Evolutionary conservation across 2,113 vertebrate species (phyloP), one percentile per base, ranked within the genome.

Genomic region (Channa maculata): DNA sequence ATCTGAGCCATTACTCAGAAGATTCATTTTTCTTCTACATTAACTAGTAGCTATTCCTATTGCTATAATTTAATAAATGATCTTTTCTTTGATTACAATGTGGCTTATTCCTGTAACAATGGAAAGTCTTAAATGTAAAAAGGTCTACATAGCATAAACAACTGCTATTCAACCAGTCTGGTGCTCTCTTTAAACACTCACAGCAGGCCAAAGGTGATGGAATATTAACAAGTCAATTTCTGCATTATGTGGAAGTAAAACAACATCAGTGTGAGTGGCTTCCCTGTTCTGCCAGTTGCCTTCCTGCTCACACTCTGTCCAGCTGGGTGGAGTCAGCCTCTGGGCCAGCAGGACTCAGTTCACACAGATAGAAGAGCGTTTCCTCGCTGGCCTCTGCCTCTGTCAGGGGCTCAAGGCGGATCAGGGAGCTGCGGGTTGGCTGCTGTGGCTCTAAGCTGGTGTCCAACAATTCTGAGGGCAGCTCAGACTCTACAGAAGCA

Each of bases 341-440:
- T 0, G 51, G 65, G 2, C 89, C 93, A 1, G 94, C 92, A 1
- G 92, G 92, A 79, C 89, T 88, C 71, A 99, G 96, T 94, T 97
- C 96, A 24, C 96, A 98, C 76, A 99, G 90, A 91, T 97, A 97
- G 86, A 99, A 99, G 2, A 99, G 95, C 0, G 97, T 97, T 54
- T 96, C 95, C 80, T 97, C 95, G 0, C 93, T 97, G 1, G 96
- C 98, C 87, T 99, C 96, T 0, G 96, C 97, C 88, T 99, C 98
- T 0, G 97, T 98, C 85, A 99, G 91, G 0, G 97, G 98, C 85
- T 98, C 97, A 86, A 99, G 91, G 13, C 95, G 95, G 84, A 99
- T 95, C 75, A 98, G 93, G 58, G 97, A 95, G 92, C 96, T 97
- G 69, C 94, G 95, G 3, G 91, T 88, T 0, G 92, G 86, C 54